Base-by-base conservation (phyloP, 2,797 vertebrate species). In the Ctenopoma multispine region DNA sequence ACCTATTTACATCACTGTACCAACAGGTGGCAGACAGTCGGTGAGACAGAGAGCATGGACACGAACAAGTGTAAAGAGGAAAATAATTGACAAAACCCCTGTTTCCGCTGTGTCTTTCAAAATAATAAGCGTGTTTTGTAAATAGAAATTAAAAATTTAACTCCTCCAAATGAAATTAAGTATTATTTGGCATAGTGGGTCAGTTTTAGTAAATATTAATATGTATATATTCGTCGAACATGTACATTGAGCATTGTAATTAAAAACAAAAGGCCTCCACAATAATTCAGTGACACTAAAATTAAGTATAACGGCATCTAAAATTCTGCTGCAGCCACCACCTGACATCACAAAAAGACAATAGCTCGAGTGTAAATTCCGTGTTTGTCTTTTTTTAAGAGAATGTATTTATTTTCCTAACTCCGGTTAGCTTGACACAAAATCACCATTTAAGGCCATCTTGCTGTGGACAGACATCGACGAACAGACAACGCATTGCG, bases 1-100 rank as follows among this genome's bases (percentile, higher is more conserved):
- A 29, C 27, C 27, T 29, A 29, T 29, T 31, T 31, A 7, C 29
- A 13, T 80, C 72, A 69, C 49, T 27, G 27, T 56, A 57, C 56
- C 74, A 82, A 79, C 86, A 82, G 79, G 76, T 78, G 64, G 58
- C 72, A 44, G 65, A 71, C 43, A 13, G 61, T 41, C 49, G 69
- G 17, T 10, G 47, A 40, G 29, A 54, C 29, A 29, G 7, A 12
- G 17, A 12, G 23, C 40, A 72, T 55, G 50, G 36, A 29, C 1
- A 31, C 23, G 23, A 68, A 3, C 40, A 1, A 11, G 0, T 24
- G 51, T 51, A 12, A 85, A 64, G 27, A 0, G 0, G 0, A 0
- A 0, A n/a, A 4, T 0, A 0, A 3, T 2, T 5, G 0, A 29
- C 5, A 24, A 5, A 1, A 7, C 1, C 4, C 0, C 11, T 0